Evolutionary conservation across 2,113 vertebrate genomes (phyloP).

Genomic region (Hymenochirus boettgeri): DNA sequence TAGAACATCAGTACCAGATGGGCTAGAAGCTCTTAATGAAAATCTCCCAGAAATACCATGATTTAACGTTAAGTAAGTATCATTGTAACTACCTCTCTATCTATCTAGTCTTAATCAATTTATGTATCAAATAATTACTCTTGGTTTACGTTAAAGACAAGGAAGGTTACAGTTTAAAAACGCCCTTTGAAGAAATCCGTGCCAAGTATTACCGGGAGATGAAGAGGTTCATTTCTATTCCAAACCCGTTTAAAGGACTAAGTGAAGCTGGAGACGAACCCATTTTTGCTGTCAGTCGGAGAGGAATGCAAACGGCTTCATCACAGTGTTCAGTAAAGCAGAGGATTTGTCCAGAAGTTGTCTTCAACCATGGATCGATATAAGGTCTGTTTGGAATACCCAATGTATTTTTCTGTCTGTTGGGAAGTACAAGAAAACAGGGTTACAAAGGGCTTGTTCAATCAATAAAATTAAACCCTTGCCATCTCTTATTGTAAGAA

Average conservation of each 20-base stretch:
- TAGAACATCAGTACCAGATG: slow-evolving; percentile 94
- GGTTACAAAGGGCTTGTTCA: too few relatives aligned
- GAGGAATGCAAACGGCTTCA: slow-evolving; percentile 85
- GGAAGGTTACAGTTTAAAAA: slow-evolving; percentile 86
- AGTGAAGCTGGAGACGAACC: slow-evolving; percentile 77
- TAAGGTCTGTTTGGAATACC: slow-evolving; percentile 65
- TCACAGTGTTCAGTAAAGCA: slow-evolving; percentile 91
- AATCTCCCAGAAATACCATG: slow-evolving; percentile 90
- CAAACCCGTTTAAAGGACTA: slow-evolving; percentile 91
- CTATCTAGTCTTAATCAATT: too few relatives aligned
- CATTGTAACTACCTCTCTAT: too few relatives aligned
- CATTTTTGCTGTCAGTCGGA: slow-evolving; percentile 86
- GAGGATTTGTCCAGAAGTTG: slow-evolving; percentile 86
- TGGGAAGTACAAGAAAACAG: too few relatives aligned
- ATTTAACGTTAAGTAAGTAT: slow-evolving; percentile 85
- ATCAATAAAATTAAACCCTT: too few relatives aligned
- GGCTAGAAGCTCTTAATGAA: slow-evolving; percentile 90
- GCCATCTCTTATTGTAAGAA: too few relatives aligned
- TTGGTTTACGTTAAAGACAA: slow-evolving; percentile 73
- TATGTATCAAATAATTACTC: too few relatives aligned
- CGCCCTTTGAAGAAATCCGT: slow-evolving; percentile 91
- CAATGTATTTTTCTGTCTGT: background rate
- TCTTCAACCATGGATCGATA: slow-evolving; percentile 73
- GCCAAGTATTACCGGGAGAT: slow-evolving; percentile 93
- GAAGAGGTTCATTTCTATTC: slow-evolving; percentile 93